Conservation (phyloP, 2,113 vertebrate genomes). For the Heterocephalus glaber region DNA sequence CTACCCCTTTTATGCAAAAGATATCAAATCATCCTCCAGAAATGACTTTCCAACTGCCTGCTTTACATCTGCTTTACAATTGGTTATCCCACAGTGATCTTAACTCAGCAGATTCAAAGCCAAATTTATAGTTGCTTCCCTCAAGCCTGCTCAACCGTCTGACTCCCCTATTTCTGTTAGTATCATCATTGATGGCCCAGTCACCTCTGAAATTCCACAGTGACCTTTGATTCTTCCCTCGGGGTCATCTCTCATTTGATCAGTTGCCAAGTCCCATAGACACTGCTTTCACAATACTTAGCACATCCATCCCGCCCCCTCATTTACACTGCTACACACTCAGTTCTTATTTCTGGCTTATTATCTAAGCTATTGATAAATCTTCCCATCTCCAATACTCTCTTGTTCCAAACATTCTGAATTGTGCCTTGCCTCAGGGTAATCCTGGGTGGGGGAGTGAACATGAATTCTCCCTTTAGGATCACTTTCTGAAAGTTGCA, state of each 20-base stretch:
- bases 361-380: not conserved
- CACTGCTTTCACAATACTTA: not conserved
- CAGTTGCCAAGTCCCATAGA: not conserved
- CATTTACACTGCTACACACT: not conserved
- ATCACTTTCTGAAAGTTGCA: not conserved
- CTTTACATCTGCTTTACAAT: not conserved
- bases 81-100: not conserved
- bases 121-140: not conserved
- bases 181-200: not conserved
- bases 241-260: not conserved
- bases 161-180: not conserved
- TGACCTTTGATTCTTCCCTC: constrained; percentile 44
- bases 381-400: not conserved
- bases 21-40: not conserved
- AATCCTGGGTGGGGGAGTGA: not conserved
- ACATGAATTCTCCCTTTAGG: not conserved
- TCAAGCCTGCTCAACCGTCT: not conserved
- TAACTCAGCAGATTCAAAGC: not conserved
- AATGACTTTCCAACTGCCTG: not conserved
- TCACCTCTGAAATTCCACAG: constrained; percentile 32
- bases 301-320: not conserved
- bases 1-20: constrained; percentile 10
- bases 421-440: not conserved
- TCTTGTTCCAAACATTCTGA: not conserved
- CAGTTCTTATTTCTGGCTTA: not conserved